Percentiles rank a stretch among this genome's conserved stretches.
Conservation (phyloP, 2,113 vertebrate genomes). For the Otus sunia region DNA sequence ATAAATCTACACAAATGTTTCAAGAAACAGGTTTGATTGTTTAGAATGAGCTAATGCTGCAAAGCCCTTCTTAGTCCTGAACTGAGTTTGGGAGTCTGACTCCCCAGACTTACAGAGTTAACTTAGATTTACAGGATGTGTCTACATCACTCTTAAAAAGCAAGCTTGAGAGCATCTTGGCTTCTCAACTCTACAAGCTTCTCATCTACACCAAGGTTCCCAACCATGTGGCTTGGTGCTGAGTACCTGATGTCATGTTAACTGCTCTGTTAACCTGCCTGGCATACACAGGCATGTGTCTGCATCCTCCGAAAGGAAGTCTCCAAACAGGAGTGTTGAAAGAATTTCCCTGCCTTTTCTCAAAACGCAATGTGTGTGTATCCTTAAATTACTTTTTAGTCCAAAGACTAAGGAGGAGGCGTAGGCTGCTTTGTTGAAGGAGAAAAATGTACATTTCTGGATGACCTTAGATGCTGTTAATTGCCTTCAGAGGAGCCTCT, state of each 20-base stretch:
- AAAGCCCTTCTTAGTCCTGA: constrained; percentile 13
- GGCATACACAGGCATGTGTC: neutral
- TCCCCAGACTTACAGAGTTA: constrained; percentile 31
- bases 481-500: neutral
- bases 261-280: constrained; percentile 15
- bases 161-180: neutral
- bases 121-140: constrained; percentile 30
- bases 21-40: constrained; percentile 37
- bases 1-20: constrained; percentile 45
- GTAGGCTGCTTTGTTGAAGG: neutral
- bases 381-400: neutral
- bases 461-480: neutral
- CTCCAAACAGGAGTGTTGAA: neutral
- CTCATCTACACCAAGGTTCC: neutral
- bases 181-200: neutral
- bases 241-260: constrained; percentile 33
- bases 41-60: constrained; percentile 40
- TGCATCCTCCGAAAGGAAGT: neutral
- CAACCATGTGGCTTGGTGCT: neutral
- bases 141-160: neutral
- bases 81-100: neutral
- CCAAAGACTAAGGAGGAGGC: neutral
- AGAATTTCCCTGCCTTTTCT: neutral
- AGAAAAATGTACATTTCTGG: neutral
- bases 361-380: rapidly evolving